These are phyloP conservation scores for Eristalis tenax DNA, from an alignment of 2,888 invertebrate species.

Conservation along the genomic window DNA sequence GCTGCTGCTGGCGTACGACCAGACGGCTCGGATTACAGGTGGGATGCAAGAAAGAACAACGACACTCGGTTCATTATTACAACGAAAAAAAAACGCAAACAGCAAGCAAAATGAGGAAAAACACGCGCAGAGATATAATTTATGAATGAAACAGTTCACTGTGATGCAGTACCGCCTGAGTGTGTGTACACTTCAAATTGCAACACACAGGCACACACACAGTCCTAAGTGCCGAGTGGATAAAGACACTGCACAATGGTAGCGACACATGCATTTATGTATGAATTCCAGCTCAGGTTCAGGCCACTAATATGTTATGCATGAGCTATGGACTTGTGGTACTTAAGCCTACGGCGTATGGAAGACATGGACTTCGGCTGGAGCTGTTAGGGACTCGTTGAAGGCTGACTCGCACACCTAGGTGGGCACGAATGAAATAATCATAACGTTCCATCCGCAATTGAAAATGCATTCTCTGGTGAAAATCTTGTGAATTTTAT, in stretches of 20 bases:
- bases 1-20: constrained; percentile 39
- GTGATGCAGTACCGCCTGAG: not conserved
- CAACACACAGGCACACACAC: constrained; percentile 42
- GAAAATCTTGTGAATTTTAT: constrained; percentile 26
- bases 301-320: constrained; percentile 60
- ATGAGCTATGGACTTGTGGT: constrained; percentile 62
- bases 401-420: constrained; percentile 47
- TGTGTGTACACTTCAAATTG: constrained; percentile 30
- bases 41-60: constrained; percentile 60
- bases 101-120: not conserved
- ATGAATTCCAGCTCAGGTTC: constrained; percentile 59
- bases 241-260: constrained; percentile 24
- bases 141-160: constrained; percentile 62
- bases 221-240: constrained; percentile 39
- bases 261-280: constrained; percentile 1
- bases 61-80: constrained; percentile 36
- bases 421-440: constrained; percentile 51
- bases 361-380: constrained; percentile 3
- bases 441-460: constrained; percentile 59
- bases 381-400: not conserved
- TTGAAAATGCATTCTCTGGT: constrained; percentile 58
- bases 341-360: constrained; percentile 18
- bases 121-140: constrained; percentile 51
- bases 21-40: constrained; percentile 58
- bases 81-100: not conserved